Percentiles rank a stretch among this genome's conserved stretches.
These are phyloP conservation scores for Neopipo cinnamomea DNA, from an alignment of 2,113 vertebrate genomes.

Conservation along the genomic window DNA sequence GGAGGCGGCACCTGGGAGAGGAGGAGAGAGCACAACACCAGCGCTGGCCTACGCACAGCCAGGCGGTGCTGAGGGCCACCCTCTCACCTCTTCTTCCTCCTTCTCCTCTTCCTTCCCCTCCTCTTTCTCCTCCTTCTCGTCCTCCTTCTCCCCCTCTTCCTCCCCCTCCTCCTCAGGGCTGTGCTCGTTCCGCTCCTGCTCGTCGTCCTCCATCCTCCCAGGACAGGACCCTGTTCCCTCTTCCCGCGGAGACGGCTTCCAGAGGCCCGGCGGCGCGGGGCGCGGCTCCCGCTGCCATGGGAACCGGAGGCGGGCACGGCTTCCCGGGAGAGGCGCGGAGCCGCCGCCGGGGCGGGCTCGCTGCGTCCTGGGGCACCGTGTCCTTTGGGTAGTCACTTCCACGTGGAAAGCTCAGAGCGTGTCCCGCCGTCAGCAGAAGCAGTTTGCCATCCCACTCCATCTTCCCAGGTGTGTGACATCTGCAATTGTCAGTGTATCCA, in stretches of 20 bases:
- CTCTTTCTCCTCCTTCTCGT: background rate
- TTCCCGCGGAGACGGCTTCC: background rate
- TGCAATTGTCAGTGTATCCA: accelerated
- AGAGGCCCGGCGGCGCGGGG: background rate
- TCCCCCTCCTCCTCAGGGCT: background rate
- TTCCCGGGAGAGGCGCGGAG: background rate
- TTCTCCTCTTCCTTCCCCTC: background rate
- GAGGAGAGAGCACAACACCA: background rate
- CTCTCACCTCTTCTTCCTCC: slow-evolving; percentile 10
- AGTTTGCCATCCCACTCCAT: accelerated
- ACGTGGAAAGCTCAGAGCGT: accelerated
- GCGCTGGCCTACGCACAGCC: background rate
- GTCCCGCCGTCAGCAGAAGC: background rate
- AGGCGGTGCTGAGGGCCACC: too few relatives aligned
- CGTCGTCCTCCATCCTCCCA: slow-evolving; percentile 66
- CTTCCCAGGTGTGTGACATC: background rate
- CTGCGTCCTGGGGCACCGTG: accelerated
- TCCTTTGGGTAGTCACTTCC: background rate
- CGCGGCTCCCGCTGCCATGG: background rate
- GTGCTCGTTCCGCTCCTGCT: slow-evolving; percentile 14
- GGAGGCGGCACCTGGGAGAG: slow-evolving; percentile 40
- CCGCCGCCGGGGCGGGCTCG: background rate
- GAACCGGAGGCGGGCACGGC: background rate
- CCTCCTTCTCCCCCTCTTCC: background rate
- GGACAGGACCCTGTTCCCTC: background rate